Base-by-base conservation (phyloP, 2,888 invertebrate genomes). In the Leptinotarsa juncta region DNA sequence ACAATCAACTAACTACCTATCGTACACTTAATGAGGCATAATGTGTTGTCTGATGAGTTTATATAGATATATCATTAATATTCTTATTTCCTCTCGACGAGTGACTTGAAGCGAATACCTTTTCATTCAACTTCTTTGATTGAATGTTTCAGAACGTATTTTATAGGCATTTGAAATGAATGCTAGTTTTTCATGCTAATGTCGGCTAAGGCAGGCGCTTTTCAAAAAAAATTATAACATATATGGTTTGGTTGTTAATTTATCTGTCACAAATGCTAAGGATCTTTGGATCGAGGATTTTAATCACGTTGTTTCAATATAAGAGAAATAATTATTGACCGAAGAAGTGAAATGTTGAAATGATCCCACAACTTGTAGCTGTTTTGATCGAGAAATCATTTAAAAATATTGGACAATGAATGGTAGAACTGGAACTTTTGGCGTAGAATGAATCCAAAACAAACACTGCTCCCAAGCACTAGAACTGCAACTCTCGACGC, bases 61-160 rank as follows among this genome's bases (percentile, higher is more conserved):
- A 51, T 53, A n/a, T 53, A 18, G 42, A 23, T 67, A 23, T 67
- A 65, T 51, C 70, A 70, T 75, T 72, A 72, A 70, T 67, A 67
- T 72, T 69, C 70, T 70, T 70, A 70, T 72, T 75, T 75, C 75
- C 72, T 72, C 62, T 67, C 48, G 42, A 50, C 26, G 26, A 75
- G 48, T 67, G 53, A 65, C 55, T 71, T 14, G 51, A 4, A 69
- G 60, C 32, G 42, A n/a, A 65, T 71, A 65, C 65, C 23, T 65
- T 65, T 65, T 65, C n/a, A 53, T 62, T 62, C 42, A 26, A 32
- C 53, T 42, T 65, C 26, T 32, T 18, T 32, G 18, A 53, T 51
- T 65, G 51, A 65, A 50, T 26, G 32, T 18, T 32, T 51, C 70
- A 51, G 62, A 32, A 62, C 65, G 18, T 65, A 65, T 51, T 70